A percentile compares a stretch with the other conserved stretches of the same genome.
Evolutionary conservation across 2,113 vertebrate species (phyloP).

Genomic region (Eclectus roratus): DNA sequence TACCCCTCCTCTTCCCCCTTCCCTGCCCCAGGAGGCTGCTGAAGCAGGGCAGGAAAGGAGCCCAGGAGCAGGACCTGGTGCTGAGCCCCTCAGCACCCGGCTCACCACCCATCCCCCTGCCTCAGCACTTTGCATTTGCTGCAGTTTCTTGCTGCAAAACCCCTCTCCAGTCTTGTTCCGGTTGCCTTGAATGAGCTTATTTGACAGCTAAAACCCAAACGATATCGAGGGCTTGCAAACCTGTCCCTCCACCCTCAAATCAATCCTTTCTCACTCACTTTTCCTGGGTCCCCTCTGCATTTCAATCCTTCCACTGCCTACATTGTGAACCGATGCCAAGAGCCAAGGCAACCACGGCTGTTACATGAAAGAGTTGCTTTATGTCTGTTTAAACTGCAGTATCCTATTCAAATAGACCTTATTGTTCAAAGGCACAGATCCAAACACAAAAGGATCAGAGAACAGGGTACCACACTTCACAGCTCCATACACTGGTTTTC

Average conservation of each 20-base stretch:
- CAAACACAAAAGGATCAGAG: background rate
- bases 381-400: constrained; percentile 44
- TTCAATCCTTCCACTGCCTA: constrained; percentile 58
- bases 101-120: background rate
- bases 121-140: background rate
- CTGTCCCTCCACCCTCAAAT: constrained; percentile 21
- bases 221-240: background rate
- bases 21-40: background rate
- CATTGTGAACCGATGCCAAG: constrained; percentile 39
- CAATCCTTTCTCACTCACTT: background rate
- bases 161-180: background rate
- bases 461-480: background rate
- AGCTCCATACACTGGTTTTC: background rate
- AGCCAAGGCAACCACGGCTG: constrained; percentile 59
- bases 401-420: constrained; percentile 18
- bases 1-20: too few relatives aligned
- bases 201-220: constrained; percentile 42
- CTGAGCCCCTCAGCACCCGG: background rate
- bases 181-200: constrained; percentile 46
- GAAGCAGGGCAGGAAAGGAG: background rate
- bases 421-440: background rate
- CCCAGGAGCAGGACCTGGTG: background rate
- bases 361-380: constrained; percentile 69
- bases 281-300: constrained; percentile 29
- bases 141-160: constrained; percentile 27